These are phyloP conservation scores for Tryphoninae sp. DNA, from an alignment of 2,888 invertebrate species.

Conservation along the genomic window DNA sequence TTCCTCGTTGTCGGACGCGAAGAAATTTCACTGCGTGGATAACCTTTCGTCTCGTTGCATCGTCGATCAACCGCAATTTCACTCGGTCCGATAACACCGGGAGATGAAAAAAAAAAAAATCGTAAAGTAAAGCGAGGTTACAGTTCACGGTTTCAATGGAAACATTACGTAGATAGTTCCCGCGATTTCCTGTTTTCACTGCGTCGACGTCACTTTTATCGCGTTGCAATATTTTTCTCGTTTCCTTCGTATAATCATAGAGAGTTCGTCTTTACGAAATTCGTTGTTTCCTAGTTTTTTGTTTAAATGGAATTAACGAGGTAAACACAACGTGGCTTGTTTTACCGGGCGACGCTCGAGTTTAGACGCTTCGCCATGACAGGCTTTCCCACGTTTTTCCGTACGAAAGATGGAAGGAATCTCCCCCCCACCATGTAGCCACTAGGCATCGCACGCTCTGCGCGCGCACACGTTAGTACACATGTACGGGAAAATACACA, in stretches of 20 bases:
- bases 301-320: background rate
- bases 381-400: constrained; percentile 62
- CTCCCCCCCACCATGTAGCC: background rate
- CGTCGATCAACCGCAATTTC: constrained; percentile 1
- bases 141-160: constrained; percentile 21
- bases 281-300: background rate
- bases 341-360: constrained; percentile 13
- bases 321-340: constrained; percentile 12
- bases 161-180: background rate
- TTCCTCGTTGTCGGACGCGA: background rate
- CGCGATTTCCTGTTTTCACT: background rate
- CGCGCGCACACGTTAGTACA: constrained; percentile 47
- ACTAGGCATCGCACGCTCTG: background rate
- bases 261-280: background rate
- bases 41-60: constrained; percentile 29
- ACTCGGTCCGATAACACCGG: background rate
- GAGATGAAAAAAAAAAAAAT: background rate
- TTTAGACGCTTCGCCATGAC: constrained; percentile 39
- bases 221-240: background rate
- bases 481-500: constrained; percentile 4
- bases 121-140: background rate
- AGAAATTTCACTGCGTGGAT: constrained; percentile 8
- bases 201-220: background rate
- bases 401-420: constrained; percentile 7
- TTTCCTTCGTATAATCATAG: background rate